Percentiles rank a stretch among this genome's conserved stretches.
phyloP scores from a whole-genome alignment of 2,797 vertebrate genomes.

The Schizopygopsis pylzovi region DNA sequence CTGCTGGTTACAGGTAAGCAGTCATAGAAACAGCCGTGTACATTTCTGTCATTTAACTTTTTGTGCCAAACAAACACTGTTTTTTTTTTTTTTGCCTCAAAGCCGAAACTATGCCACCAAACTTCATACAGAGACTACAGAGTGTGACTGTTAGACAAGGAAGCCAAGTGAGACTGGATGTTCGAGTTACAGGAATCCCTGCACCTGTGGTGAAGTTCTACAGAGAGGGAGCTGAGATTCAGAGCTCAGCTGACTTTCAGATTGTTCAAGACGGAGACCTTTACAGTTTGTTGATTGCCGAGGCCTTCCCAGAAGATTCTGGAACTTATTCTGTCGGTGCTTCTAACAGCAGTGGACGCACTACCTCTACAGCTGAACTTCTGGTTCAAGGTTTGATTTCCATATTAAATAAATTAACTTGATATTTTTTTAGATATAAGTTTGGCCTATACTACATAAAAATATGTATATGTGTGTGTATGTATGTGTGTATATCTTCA shows the following conservation, averaged over 20 bases:
- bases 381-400: constrained; percentile 86
- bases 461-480: background rate
- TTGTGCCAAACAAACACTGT: constrained; percentile 4
- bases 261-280: constrained; percentile 94
- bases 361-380: constrained; percentile 93
- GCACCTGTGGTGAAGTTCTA: constrained; percentile 97
- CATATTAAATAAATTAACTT: background rate
- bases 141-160: constrained; percentile 93
- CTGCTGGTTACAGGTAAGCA: constrained; percentile 91
- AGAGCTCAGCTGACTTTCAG: constrained; percentile 97
- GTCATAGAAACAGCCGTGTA: background rate
- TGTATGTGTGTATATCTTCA: background rate
- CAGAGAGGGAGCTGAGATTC: constrained; percentile 98
- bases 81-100: constrained; percentile 5
- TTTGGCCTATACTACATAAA: background rate
- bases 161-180: constrained; percentile 95
- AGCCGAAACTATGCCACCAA: constrained; percentile 93
- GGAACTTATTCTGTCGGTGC: constrained; percentile 95
- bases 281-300: constrained; percentile 95
- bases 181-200: constrained; percentile 95
- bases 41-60: constrained; percentile 7
- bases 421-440: background rate
- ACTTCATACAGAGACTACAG: constrained; percentile 95
- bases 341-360: constrained; percentile 92
- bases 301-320: constrained; percentile 98